Evolutionary conservation across 2,797 vertebrate species (phyloP), one percentile per base, ranked within the genome.

Genomic region (Acanthurus leucopareius): DNA sequence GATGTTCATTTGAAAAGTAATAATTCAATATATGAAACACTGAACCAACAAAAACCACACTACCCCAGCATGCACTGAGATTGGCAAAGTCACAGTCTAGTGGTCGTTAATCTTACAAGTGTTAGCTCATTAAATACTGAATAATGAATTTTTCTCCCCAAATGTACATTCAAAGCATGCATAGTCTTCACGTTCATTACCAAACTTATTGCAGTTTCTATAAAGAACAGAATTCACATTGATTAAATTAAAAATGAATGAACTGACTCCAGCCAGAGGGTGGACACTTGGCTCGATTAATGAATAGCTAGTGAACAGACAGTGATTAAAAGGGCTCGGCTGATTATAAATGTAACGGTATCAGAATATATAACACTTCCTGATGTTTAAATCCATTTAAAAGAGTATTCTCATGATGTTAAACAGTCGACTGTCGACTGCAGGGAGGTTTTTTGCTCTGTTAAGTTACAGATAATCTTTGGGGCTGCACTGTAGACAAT

Each of bases 181-280:
- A 69, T 63, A 59, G 58, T 66, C 54, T 77, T 51, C 42, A 38
- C 69, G 54, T 61, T 63, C 68, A 84, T 81, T 71, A 66, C n/a
- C n/a, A 47, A 61, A 75, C 66, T 45, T 72, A 74, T 72, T 78
- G n/a, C 45, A n/a, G 38, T 78, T 86, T 88, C 69, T 68, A 61
- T 75, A 72, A 32, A 73, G 49, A 75, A 64, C 42, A 63, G 52
- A 76, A 65, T 70, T 78, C 56, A 54, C 48, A 48, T 73, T 77
- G 79, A 90, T 83, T 85, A 20, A 83, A 88, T 86, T 76, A 67
- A 78, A 87, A 84, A 86, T 86, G 40, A 80, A 90, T 84, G 72
- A 77, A 80, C 10, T 49, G 68, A 71, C 70, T 79, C 44, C 60
- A 73, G 67, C 63, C 79, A 69, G 48, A 66, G 69, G 68, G 62